phyloP scores from a whole-genome alignment of 2,113 vertebrate species.

The Puma concolor region DNA sequence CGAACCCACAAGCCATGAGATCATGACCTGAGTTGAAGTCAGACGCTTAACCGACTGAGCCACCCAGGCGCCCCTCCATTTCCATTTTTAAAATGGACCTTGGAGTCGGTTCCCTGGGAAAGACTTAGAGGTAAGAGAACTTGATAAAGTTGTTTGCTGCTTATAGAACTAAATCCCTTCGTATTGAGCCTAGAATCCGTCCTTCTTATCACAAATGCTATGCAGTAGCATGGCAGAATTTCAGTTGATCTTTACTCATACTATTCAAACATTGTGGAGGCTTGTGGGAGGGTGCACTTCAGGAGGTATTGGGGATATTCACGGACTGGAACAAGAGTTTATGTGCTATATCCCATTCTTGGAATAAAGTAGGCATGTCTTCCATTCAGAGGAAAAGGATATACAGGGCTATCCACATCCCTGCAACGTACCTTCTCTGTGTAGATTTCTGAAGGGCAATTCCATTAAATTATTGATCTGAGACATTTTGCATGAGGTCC shows the following conservation, averaged over 20 bases:
- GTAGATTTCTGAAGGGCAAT: not conserved
- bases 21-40: too few species aligned
- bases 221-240: not conserved
- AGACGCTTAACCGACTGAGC: too few species aligned
- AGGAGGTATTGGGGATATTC: not conserved
- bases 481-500: not conserved
- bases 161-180: not conserved
- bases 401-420: fast-evolving
- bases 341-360: not conserved
- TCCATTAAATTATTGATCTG: not conserved
- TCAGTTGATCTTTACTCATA: not conserved
- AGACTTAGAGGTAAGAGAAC: not conserved
- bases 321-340: not conserved
- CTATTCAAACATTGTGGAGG: not conserved
- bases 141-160: not conserved
- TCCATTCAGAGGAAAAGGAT: not conserved
- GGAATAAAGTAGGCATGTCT: not conserved
- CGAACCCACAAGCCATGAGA: too few species aligned
- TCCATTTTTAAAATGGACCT: not conserved
- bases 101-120: not conserved
- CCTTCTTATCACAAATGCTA: not conserved
- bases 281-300: not conserved
- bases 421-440: not conserved
- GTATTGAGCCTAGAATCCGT: not conserved
- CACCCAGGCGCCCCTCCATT: not conserved